Percentiles rank a stretch among this genome's conserved stretches.
Conservation (phyloP, 2,113 vertebrate genomes). For the Callipepla californica region DNA sequence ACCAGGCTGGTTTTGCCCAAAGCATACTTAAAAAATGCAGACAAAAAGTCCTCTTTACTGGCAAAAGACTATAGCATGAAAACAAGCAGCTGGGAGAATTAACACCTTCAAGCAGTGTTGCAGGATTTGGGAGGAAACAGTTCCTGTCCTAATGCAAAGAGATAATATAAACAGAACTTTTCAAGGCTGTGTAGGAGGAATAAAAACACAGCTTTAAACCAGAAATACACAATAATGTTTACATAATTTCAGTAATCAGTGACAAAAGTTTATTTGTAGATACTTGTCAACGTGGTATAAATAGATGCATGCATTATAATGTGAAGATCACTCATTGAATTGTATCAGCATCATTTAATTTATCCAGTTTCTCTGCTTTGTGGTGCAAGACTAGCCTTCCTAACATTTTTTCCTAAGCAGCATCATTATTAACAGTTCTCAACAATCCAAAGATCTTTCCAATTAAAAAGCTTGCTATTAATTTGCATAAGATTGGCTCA, state of each 20-base stretch:
- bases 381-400: neutral
- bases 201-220: neutral
- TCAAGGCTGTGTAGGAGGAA: neutral
- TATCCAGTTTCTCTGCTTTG: neutral
- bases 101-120: neutral
- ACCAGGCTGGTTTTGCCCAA: conserved; percentile 22
- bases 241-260: neutral
- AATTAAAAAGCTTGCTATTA: neutral
- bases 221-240: neutral
- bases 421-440: neutral
- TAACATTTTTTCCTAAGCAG: neutral
- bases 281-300: neutral
- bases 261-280: neutral
- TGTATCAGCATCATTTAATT: neutral
- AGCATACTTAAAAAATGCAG: neutral
- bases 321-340: neutral
- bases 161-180: neutral
- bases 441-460: neutral
- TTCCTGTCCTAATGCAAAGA: neutral
- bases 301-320: neutral
- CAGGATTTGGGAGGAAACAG: neutral
- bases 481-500: neutral
- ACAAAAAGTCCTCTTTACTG: neutral
- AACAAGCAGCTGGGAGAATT: neutral
- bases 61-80: neutral